These are phyloP conservation scores for Dinomys branickii DNA, from an alignment of 2,113 vertebrate species.

Conservation along the genomic window DNA sequence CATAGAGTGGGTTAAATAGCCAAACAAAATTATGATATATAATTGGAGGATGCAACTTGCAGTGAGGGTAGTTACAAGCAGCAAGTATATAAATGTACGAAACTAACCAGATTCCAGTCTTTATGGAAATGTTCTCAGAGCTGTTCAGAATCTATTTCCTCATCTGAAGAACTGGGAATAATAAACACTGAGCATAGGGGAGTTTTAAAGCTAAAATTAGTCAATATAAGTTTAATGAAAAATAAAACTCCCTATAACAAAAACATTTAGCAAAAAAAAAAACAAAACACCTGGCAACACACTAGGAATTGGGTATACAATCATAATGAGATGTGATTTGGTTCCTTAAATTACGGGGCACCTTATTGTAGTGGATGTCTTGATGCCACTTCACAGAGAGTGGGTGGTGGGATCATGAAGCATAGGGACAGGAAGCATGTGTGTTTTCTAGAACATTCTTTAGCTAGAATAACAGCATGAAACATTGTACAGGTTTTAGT, in stretches of 20 bases:
- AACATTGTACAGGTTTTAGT: not conserved
- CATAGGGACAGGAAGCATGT: not conserved
- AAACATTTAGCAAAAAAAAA: not conserved
- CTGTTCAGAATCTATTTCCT: not conserved
- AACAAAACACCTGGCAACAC: not conserved
- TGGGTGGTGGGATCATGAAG: not conserved
- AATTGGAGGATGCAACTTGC: not conserved
- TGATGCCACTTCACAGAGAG: not conserved
- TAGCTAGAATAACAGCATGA: not conserved
- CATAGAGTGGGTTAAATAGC: not conserved
- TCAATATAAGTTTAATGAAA: conserved; percentile 8
- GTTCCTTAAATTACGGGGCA: not conserved
- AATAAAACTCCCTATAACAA: not conserved
- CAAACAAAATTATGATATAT: not conserved
- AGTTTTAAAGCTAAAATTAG: conserved; percentile 15
- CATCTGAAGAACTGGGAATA: not conserved
- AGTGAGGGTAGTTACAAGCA: not conserved
- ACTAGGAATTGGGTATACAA: not conserved
- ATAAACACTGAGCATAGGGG: not conserved
- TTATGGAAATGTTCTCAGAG: not conserved
- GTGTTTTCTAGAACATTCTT: not conserved
- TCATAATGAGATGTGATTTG: not conserved
- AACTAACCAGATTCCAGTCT: not conserved
- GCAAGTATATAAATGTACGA: not conserved
- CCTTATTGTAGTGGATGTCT: not conserved